Evolutionary conservation across 2,797 vertebrate species (phyloP).

Genomic region (Menidia menidia): DNA sequence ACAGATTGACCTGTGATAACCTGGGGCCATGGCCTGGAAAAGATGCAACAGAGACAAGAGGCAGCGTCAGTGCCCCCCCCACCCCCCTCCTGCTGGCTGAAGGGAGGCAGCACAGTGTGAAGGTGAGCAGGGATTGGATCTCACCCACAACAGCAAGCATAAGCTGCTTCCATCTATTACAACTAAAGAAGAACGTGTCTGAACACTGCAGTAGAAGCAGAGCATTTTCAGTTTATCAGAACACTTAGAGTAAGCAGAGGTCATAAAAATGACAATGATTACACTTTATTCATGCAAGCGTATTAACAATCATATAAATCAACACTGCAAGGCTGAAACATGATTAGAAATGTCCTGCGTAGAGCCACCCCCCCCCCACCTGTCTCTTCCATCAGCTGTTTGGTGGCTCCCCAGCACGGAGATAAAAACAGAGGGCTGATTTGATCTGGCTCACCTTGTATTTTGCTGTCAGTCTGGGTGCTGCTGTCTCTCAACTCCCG

Average conservation of each 20-base stretch:
- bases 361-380: neutral
- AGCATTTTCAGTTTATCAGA: neutral
- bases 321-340: neutral
- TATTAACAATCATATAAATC: too few relatives aligned
- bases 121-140: too few relatives aligned
- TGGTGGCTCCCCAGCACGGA: neutral
- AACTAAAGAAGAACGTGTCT: neutral
- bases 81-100: neutral
- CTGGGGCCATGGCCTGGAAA: slow-evolving; percentile 87
- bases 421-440: neutral
- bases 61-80: too few relatives aligned
- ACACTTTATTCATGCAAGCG: too few relatives aligned
- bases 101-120: neutral
- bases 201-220: neutral
- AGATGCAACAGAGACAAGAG: neutral
- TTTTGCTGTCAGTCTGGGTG: slow-evolving; percentile 75
- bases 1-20: slow-evolving; percentile 94
- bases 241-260: too few relatives aligned
- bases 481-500: slow-evolving; percentile 58
- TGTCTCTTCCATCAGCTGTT: neutral
- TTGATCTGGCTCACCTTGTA: slow-evolving; percentile 71
- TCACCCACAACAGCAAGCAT: too few relatives aligned
- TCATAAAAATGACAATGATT: too few relatives aligned
- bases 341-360: too few relatives aligned
- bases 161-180: neutral